phyloP scores from a whole-genome alignment of 2,797 vertebrate species.

The Ataeniobius toweri region DNA sequence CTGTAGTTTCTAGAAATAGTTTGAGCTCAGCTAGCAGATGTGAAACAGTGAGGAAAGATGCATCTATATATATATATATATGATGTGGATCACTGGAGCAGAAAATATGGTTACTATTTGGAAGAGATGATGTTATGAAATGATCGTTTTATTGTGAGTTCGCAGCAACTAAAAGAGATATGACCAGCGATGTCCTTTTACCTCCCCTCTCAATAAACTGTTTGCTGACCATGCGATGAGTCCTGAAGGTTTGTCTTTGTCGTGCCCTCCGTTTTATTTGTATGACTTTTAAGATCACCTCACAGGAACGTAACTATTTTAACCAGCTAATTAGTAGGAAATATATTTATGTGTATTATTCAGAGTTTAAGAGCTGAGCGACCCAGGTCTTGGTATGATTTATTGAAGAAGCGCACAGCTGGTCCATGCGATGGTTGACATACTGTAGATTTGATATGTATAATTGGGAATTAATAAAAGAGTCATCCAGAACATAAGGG shows the following conservation, averaged over 20 bases:
- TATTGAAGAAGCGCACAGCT: conserved; percentile 52
- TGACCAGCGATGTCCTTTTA: conserved; percentile 11
- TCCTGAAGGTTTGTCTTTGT: conserved; percentile 1
- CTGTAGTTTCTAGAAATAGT: conserved; percentile 56
- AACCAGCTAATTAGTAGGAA: conserved; percentile 5
- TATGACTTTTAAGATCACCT: too few species aligned
- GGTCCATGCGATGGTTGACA: conserved; percentile 21
- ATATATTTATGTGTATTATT: conserved; percentile 18
- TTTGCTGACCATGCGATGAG: neutral
- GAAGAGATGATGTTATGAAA: conserved; percentile 49
- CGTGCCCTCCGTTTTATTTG: neutral
- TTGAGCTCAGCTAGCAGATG: conserved; percentile 32
- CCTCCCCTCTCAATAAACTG: neutral
- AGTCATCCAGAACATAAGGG: conserved; percentile 40
- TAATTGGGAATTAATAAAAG: conserved; percentile 36
- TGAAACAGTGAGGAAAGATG: conserved; percentile 32
- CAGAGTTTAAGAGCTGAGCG: conserved; percentile 28
- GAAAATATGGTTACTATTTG: conserved; percentile 65
- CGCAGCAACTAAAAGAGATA: conserved; percentile 32
- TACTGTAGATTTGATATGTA: conserved; percentile 18
- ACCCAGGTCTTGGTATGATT: conserved; percentile 42
- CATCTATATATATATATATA: conserved; percentile 32
- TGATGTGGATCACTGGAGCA: conserved; percentile 57
- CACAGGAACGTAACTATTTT: neutral
- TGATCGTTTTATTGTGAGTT: conserved; percentile 49